Evolutionary conservation across 2,797 vertebrate species (phyloP), one percentile per base, ranked within the genome.

Genomic region (Hapalemur alaotrensis): DNA sequence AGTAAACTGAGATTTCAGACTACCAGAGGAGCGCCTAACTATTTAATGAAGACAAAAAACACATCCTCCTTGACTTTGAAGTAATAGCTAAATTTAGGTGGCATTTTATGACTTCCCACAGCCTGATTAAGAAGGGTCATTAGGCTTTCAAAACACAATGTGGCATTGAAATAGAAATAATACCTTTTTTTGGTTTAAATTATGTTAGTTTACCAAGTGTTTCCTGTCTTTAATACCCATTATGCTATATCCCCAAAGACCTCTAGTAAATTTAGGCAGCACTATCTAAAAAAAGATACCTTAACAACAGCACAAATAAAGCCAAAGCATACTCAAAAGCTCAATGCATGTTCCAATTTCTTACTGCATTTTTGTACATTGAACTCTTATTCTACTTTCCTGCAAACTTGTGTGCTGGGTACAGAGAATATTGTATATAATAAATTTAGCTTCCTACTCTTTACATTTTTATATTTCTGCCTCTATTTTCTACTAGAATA

Each of bases 61-160:
- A 41, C 22, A 54, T 38, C 28, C 43, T 95, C 7, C 48, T 93
- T 48, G 38, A 70, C 95, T 94, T 73, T 76, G 78, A 94, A 87
- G 69, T 57, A 59, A 70, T 15, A 63, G 80, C 13, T 73, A 90
- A 88, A 63, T 93, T 61, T 88, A 38, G 15, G 75, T 87, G 67
- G 28, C 41, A 84, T 93, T 92, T 95, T 84, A 90, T 69, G 70
- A 70, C 76, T 95, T 96, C 38, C 35, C 84, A 79, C 50, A 82
- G 32, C 57, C 80, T 95, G 72, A 73, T 88, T 88, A 95, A 92
- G 84, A 76, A 69, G 50, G 70, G 76, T 76, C 81, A 81, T 97
- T 93, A 93, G 35, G 25, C 35, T 97, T 89, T 87, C 41, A 88
- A 96, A 92, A 92, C 65, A 97, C 88, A 97, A 52, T n/a, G 14